phyloP scores from a whole-genome alignment of 2,888 invertebrate genomes.

The Vanessa cardui region DNA sequence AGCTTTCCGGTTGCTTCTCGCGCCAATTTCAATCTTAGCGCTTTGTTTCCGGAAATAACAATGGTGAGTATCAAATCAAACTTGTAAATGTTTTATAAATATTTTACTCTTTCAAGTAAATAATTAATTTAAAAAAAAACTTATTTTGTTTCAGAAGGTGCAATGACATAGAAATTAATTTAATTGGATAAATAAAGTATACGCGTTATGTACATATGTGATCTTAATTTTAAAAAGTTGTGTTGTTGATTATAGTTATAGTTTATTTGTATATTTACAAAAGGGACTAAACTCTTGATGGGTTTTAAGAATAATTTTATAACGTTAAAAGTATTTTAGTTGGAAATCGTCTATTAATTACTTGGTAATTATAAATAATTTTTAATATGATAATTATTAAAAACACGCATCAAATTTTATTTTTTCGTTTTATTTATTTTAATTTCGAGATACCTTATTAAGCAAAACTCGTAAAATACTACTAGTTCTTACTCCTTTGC shows the following conservation, averaged over 20 bases:
- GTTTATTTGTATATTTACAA: conserved; percentile 6
- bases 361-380: not conserved
- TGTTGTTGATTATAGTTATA: conserved; percentile 16
- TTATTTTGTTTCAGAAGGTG: conserved; percentile 72
- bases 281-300: not conserved
- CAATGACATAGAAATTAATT: conserved; percentile 54
- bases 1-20: conserved; percentile 71
- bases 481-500: too few species aligned
- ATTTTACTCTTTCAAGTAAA: too few species aligned
- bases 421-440: not conserved
- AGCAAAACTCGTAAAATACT: too few species aligned
- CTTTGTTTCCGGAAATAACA: conserved; percentile 93
- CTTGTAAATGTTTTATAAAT: not conserved
- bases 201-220: conserved; percentile 42
- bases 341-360: not conserved
- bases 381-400: not conserved
- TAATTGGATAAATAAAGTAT: conserved; percentile 31
- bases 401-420: not conserved
- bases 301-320: conserved; percentile 9
- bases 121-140: conserved; percentile 5
- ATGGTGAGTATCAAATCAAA: conserved; percentile 63
- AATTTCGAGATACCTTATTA: too few species aligned
- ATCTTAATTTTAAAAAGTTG: conserved; percentile 35
- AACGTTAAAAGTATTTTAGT: conserved; percentile 8
- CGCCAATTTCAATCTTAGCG: conserved; percentile 91